Evolutionary conservation across 2,113 vertebrate species (phyloP).

Genomic region (Herpailurus yagouaroundi): DNA sequence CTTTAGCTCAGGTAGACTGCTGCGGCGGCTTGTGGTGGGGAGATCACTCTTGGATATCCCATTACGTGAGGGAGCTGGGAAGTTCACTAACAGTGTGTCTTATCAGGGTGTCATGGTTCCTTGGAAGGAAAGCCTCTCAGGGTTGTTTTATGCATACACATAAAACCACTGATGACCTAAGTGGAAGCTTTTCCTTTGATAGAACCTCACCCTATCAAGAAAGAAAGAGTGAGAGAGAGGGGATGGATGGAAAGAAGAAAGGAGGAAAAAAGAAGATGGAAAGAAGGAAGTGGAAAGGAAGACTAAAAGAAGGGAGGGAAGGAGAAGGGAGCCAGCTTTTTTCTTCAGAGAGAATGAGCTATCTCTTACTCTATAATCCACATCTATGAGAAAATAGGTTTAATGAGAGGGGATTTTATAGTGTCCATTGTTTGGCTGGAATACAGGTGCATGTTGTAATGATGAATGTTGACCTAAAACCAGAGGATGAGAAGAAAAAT

Average conservation of each 20-base stretch:
- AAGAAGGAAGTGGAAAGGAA: not conserved
- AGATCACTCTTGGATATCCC: not conserved
- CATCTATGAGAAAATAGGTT: not conserved
- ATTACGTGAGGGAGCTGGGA: not conserved
- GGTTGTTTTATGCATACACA: not conserved
- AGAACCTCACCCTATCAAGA: not conserved
- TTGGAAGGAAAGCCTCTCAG: fast-evolving
- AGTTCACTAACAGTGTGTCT: not conserved
- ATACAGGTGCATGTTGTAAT: not conserved
- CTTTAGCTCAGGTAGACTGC: not conserved
- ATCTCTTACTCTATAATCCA: too few species aligned
- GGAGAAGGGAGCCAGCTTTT: not conserved
- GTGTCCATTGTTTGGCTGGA: not conserved
- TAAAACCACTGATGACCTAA: too few species aligned
- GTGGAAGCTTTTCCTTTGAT: not conserved
- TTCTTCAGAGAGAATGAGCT: not conserved
- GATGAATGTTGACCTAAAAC: not conserved
- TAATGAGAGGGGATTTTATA: not conserved
- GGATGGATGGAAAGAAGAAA: not conserved
- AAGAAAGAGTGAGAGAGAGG: not conserved
- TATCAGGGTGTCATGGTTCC: not conserved
- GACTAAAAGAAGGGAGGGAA: not conserved
- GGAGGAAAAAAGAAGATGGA: not conserved
- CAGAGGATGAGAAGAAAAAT: not conserved
- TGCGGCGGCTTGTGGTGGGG: not conserved